Percentiles rank a stretch among this genome's conserved stretches.
Conservation (phyloP, 2,797 vertebrate species). For the Brachyrhaphis roseni region DNA sequence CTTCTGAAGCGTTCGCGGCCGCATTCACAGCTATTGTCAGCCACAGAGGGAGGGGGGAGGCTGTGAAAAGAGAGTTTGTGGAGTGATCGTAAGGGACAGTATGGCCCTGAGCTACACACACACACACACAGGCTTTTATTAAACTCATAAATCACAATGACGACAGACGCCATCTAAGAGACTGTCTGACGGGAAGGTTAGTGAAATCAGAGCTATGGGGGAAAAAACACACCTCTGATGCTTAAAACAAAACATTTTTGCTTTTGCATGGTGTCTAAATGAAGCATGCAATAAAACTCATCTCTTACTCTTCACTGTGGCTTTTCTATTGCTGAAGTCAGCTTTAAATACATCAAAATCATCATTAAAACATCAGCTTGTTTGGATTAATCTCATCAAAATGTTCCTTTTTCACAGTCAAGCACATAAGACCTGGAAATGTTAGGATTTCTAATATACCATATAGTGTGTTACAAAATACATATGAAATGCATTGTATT, state of each 20-base stretch:
- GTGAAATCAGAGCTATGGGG: conserved; percentile 53
- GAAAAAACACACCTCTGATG: conserved; percentile 31
- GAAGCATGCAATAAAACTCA: conserved; percentile 18
- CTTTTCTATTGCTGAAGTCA: background rate
- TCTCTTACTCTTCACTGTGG: conserved; percentile 12
- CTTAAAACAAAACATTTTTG: conserved; percentile 42
- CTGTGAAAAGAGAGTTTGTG: conserved; percentile 69
- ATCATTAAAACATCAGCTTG: background rate
- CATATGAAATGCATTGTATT: background rate
- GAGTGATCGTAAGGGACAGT: conserved; percentile 80
- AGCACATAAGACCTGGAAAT: conserved; percentile 5
- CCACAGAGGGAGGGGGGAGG: conserved; percentile 63
- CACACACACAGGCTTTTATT: conserved; percentile 72
- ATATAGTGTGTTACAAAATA: conserved; percentile 14
- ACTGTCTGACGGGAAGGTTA: conserved; percentile 76
- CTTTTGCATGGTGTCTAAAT: conserved; percentile 31
- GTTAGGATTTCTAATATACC: background rate
- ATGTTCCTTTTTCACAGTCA: background rate
- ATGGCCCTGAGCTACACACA: conserved; percentile 71
- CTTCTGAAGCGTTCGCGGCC: conserved; percentile 69
- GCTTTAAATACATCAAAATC: background rate
- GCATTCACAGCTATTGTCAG: conserved; percentile 76
- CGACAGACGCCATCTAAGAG: conserved; percentile 75
- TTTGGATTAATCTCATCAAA: conserved; percentile 12
- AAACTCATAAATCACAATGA: conserved; percentile 81